These are phyloP conservation scores for Phodopus roborovskii DNA, from an alignment of 2,113 vertebrate genomes.

Conservation along the genomic window DNA sequence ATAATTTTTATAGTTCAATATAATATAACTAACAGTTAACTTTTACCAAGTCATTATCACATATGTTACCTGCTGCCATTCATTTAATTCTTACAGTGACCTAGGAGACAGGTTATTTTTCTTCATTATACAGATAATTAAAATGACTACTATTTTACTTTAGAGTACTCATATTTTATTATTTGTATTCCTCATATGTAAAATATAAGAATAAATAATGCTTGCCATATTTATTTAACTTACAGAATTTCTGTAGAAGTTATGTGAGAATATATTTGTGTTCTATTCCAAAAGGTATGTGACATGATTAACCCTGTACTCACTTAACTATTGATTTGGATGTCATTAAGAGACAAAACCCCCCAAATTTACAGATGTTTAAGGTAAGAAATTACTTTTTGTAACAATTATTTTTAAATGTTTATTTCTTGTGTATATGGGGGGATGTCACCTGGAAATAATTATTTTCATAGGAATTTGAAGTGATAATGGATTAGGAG, in stretches of 20 bases:
- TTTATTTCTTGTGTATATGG: background rate
- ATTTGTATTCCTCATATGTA: constrained; percentile 27
- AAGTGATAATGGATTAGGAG: background rate
- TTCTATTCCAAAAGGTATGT: constrained; percentile 38
- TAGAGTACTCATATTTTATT: background rate
- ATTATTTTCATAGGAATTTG: background rate
- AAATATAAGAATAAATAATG: constrained; percentile 49
- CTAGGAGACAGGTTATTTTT: constrained; percentile 25
- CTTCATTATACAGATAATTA: constrained; percentile 27
- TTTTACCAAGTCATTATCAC: constrained; percentile 13
- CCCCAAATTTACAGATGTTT: background rate
- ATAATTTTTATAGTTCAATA: constrained; percentile 30
- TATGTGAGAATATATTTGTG: constrained; percentile 51
- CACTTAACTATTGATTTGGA: background rate
- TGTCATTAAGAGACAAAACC: constrained; percentile 32
- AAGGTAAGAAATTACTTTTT: constrained; percentile 24
- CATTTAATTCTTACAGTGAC: constrained; percentile 46
- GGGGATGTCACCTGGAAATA: background rate
- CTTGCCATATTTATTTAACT: background rate
- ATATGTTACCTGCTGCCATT: background rate
- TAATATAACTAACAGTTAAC: constrained; percentile 40
- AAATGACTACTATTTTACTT: constrained; percentile 55
- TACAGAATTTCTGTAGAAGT: constrained; percentile 48
- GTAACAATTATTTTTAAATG: no score
- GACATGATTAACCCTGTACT: background rate